A percentile compares a stretch with the other conserved stretches of the same genome.
Evolutionary conservation across 2,888 invertebrate species (phyloP).

Genomic region (Fragum whitleyi): DNA sequence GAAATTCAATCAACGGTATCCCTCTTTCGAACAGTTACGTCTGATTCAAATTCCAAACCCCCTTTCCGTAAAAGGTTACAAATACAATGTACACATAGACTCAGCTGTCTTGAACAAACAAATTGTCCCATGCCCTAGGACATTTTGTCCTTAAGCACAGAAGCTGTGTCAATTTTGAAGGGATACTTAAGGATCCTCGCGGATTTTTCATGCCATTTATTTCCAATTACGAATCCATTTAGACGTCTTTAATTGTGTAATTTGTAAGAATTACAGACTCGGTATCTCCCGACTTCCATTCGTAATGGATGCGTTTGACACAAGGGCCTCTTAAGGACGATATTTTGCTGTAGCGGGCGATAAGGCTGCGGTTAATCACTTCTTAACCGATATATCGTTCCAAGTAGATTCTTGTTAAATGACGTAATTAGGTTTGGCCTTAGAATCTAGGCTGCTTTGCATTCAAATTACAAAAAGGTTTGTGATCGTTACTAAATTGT

Average conservation of each 20-base stretch:
- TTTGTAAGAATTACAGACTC: not conserved
- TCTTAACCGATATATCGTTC: not conserved
- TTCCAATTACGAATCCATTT: not conserved
- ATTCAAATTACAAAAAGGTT: too few relatives aligned
- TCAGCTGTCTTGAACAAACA: too few relatives aligned
- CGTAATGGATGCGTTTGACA: not conserved
- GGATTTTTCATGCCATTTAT: conserved; percentile 9
- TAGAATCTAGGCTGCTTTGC: too few relatives aligned
- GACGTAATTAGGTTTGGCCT: too few relatives aligned
- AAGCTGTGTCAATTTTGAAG: conserved; percentile 8
- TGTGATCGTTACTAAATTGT: too few relatives aligned
- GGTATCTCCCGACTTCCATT: not conserved
- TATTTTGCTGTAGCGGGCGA: not conserved
- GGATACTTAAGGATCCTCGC: conserved; percentile 10
- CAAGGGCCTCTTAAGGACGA: not conserved
- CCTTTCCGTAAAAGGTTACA: too few relatives aligned
- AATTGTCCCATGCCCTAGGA: too few relatives aligned
- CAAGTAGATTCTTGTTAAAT: too few relatives aligned
- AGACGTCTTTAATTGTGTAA: not conserved
- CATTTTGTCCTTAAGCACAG: not conserved
- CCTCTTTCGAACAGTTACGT: too few relatives aligned
- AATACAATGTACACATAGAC: too few relatives aligned
- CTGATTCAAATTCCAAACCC: too few relatives aligned
- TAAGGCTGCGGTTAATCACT: not conserved
- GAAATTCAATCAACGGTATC: too few relatives aligned